Conservation (phyloP, 2,113 vertebrate genomes). For the Apus apus region DNA sequence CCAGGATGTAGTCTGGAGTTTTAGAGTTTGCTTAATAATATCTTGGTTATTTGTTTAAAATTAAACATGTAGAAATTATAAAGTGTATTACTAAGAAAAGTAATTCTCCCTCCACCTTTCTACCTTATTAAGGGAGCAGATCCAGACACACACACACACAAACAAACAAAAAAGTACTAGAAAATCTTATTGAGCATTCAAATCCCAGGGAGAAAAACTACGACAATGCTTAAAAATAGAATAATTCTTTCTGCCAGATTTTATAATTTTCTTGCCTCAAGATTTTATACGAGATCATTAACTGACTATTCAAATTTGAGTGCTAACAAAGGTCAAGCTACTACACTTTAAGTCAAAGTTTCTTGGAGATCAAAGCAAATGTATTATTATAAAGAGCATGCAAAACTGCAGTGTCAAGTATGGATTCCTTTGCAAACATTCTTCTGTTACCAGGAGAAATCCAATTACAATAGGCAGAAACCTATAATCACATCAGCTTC, state of each 20-base stretch:
- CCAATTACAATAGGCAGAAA: conserved; percentile 27
- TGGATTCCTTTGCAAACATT: background rate
- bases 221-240: background rate
- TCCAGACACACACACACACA: background rate
- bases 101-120: background rate
- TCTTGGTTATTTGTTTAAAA: background rate
- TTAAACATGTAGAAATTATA: background rate
- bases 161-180: background rate
- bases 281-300: background rate
- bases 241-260: background rate
- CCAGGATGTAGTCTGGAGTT: background rate
- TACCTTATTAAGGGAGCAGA: background rate
- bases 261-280: background rate
- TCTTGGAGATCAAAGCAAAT: background rate
- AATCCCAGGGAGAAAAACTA: background rate
- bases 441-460: conserved; percentile 19
- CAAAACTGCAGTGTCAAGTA: background rate
- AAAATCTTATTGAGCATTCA: background rate
- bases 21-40: background rate
- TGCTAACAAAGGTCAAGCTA: background rate
- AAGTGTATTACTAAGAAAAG: background rate
- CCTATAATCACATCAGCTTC: conserved; percentile 27
- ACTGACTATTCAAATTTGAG: background rate
- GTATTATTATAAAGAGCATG: background rate
- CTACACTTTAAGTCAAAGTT: background rate